Evolutionary conservation across 2,113 vertebrate genomes (phyloP), one percentile per base, ranked within the genome.

Genomic region (Typhlomys cinereus): DNA sequence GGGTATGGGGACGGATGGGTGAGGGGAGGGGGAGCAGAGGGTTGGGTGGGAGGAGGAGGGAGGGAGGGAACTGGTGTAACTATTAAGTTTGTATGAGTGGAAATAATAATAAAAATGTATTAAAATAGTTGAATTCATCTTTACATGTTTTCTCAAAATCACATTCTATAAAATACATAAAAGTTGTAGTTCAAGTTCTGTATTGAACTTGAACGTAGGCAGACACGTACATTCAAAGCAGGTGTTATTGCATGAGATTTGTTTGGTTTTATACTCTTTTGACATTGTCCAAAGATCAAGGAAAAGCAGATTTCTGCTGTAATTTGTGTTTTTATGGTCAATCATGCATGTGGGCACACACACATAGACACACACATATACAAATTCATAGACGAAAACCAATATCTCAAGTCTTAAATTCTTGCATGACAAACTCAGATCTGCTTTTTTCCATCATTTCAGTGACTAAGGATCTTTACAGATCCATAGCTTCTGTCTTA

Each of bases 401-500:
- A 18, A 39, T 70, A 20, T 27, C 5, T 48, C 82, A 52, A 50
- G 11, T 1, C 9, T 50, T 15, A 7, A 25, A 70, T 54, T 48
- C 10, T 36, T n/a, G 1, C 23, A 48, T 70, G 4, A 9, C 44
- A 52, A 70, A 69, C 36, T 69, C 54, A 36, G 2, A 25, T 69
- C 84, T 88, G 15, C 34, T 27, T 36, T 1, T 46, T 88, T 85
- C 67, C 10, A 78, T 73, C 71, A 50, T 82, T 34, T 90, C 87
- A 88, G 6, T 71, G 90, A 67, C 91, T 86, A 94, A 2, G 41
- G 2, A 41, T 85, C 57, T 84, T 90, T 92, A 91, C 13, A 67
- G 91, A 78, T 27, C 1, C 11, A 5, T 39, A 78, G 73, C 75
- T 79, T 50, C 41, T 76, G 61, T 94, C 90, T 70, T 10, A 61